Conservation (phyloP, 2,888 invertebrate species). For the Opisthograptis luteolata region DNA sequence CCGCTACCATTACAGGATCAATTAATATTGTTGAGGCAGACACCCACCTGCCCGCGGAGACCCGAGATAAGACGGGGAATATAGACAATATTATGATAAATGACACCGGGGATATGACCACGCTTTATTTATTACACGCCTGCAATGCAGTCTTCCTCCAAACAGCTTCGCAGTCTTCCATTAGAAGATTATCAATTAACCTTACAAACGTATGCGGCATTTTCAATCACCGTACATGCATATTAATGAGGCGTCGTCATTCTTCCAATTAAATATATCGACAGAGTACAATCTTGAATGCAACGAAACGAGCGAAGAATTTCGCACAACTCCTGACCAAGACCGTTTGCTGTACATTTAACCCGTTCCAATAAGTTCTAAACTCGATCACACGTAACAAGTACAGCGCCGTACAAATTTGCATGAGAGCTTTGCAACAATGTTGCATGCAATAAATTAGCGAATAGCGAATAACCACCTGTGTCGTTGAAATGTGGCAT, state of each 20-base stretch:
- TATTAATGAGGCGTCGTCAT: slow-evolving; percentile 35
- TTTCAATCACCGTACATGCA: slow-evolving; percentile 39
- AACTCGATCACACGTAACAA: slow-evolving; percentile 22
- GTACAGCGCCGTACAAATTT: slow-evolving; percentile 33
- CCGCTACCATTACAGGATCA: slow-evolving; percentile 59
- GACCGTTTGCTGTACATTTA: slow-evolving; percentile 15
- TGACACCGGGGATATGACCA: slow-evolving; percentile 56
- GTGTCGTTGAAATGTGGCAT: slow-evolving; percentile 35
- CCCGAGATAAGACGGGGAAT: slow-evolving; percentile 61
- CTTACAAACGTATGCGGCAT: slow-evolving; percentile 34
- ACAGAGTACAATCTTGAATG: slow-evolving; percentile 6
- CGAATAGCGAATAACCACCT: slow-evolving; percentile 29
- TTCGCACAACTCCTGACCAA: slow-evolving; percentile 9
- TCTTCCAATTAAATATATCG: slow-evolving; percentile 21
- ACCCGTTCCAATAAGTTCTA: slow-evolving; percentile 26
- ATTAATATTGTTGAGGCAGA: slow-evolving; percentile 65
- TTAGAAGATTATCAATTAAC: slow-evolving; percentile 55
- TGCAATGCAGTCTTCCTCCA: slow-evolving; percentile 35
- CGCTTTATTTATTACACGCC: slow-evolving; percentile 56
- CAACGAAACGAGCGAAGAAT: slow-evolving; percentile 3
- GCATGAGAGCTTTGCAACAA: slow-evolving; percentile 37
- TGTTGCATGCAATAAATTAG: slow-evolving; percentile 42
- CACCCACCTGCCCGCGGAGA: slow-evolving; percentile 64
- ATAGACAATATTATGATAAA: slow-evolving; percentile 75
- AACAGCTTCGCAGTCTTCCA: slow-evolving; percentile 30